These are phyloP conservation scores for Oxytorus armatus DNA, from an alignment of 2,888 invertebrate genomes.

Conservation along the genomic window DNA sequence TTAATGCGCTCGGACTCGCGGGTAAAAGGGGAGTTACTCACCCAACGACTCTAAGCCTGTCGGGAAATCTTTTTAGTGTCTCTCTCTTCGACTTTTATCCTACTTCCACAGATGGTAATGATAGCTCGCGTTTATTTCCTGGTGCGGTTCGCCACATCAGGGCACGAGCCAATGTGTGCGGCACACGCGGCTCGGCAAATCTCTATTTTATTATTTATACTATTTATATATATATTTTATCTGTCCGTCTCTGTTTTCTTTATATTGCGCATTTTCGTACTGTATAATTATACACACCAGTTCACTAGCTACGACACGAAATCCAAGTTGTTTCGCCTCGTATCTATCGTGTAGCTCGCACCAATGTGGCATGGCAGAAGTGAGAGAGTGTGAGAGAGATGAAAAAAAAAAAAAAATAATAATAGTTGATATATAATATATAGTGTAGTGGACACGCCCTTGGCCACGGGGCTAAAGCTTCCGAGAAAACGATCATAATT, in stretches of 20 bases:
- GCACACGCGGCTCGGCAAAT: conserved; percentile 16
- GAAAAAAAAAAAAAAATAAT: conserved; percentile 60
- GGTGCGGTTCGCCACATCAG: conserved; percentile 75
- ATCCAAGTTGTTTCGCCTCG: conserved; percentile 6
- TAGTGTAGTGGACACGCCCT: conserved; percentile 70
- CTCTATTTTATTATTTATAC: conserved; percentile 39
- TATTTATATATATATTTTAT: conserved; percentile 14
- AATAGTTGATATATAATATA: too few relatives aligned
- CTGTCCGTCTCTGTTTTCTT: conserved; percentile 44
- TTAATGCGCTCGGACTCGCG: conserved; percentile 66
- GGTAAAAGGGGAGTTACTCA: conserved; percentile 31
- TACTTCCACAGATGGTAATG: conserved; percentile 73
- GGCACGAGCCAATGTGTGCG: conserved; percentile 74
- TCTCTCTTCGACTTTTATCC: conserved; percentile 42
- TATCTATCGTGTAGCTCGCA: conserved; percentile 2
- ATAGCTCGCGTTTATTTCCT: conserved; percentile 79
- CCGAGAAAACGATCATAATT: conserved; percentile 73
- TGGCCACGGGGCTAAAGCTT: conserved; percentile 74
- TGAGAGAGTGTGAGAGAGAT: not conserved
- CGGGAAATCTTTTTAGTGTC: conserved; percentile 29
- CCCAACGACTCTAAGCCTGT: conserved; percentile 16
- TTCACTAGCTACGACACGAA: conserved; percentile 18
- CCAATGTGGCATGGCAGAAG: conserved; percentile 7
- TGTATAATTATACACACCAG: conserved; percentile 5
- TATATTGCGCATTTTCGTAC: conserved; percentile 3